Conservation (phyloP, 1,140 invertebrate genomes). For the Trichonephila clavipes region DNA sequence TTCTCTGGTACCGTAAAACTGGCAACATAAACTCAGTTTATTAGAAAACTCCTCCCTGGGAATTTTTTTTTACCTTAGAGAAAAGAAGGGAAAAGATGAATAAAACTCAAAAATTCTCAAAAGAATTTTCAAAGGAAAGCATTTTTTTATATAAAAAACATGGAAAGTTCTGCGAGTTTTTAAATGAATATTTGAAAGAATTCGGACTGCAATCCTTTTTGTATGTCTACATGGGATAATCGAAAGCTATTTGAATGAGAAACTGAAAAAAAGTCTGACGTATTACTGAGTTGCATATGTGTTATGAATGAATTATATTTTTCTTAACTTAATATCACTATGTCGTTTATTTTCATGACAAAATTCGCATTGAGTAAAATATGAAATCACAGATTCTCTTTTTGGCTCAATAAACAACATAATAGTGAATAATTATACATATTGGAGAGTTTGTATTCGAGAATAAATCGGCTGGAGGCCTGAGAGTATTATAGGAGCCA, state of each 20-base stretch:
- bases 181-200: background rate
- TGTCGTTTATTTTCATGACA: no score
- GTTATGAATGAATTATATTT: background rate
- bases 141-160: background rate
- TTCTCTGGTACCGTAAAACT: conserved; percentile 15
- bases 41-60: conserved; percentile 21
- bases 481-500: no score
- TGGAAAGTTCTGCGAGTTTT: background rate
- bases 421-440: no score
- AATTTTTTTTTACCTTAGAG: background rate
- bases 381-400: no score
- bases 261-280: no score
- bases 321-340: background rate
- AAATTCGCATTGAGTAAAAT: no score
- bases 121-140: background rate
- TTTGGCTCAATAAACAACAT: no score
- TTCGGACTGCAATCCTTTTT: background rate
- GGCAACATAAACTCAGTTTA: conserved; percentile 34
- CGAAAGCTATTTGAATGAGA: background rate
- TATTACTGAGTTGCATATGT: background rate
- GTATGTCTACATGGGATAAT: background rate
- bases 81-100: background rate
- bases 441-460: no score
- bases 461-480: no score
- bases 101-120: background rate